These are phyloP conservation scores for Syndactyla subalaris DNA, from an alignment of 2,797 vertebrate genomes.

Conservation along the genomic window DNA sequence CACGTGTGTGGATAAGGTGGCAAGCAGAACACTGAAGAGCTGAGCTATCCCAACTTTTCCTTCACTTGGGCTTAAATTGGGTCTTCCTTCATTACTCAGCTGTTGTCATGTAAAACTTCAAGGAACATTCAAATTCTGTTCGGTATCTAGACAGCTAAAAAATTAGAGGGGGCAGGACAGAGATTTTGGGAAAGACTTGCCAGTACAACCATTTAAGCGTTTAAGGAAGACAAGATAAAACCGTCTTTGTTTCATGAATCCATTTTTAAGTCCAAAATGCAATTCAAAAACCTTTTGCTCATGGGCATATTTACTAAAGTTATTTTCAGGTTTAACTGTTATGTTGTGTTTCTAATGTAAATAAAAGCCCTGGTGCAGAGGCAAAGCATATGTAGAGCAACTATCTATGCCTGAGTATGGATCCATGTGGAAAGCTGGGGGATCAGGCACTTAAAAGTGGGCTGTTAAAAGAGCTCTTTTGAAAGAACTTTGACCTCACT, in stretches of 20 bases:
- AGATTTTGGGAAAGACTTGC: neutral
- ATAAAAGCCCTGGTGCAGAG: neutral
- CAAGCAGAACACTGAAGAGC: neutral
- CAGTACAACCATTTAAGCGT: neutral
- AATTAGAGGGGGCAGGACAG: neutral
- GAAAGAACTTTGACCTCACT: neutral
- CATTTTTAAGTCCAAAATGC: neutral
- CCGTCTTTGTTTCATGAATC: neutral
- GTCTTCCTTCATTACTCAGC: neutral
- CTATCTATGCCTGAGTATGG: accelerated
- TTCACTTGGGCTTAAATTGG: neutral
- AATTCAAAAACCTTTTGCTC: neutral
- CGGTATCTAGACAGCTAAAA: neutral
- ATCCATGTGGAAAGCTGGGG: neutral
- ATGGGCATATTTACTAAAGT: neutral
- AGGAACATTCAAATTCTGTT: neutral
- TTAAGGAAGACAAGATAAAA: neutral
- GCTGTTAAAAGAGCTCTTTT: neutral
- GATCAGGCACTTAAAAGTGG: neutral
- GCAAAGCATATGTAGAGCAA: neutral
- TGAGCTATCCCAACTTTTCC: neutral
- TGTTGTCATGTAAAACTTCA: neutral
- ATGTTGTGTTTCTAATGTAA: neutral
- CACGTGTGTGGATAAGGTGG: neutral
- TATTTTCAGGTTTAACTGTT: neutral